A percentile compares a stretch with the other conserved stretches of the same genome.
These are phyloP conservation scores for Macrochelys suwanniensis DNA, from an alignment of 2,797 vertebrate species.

Conservation along the genomic window DNA sequence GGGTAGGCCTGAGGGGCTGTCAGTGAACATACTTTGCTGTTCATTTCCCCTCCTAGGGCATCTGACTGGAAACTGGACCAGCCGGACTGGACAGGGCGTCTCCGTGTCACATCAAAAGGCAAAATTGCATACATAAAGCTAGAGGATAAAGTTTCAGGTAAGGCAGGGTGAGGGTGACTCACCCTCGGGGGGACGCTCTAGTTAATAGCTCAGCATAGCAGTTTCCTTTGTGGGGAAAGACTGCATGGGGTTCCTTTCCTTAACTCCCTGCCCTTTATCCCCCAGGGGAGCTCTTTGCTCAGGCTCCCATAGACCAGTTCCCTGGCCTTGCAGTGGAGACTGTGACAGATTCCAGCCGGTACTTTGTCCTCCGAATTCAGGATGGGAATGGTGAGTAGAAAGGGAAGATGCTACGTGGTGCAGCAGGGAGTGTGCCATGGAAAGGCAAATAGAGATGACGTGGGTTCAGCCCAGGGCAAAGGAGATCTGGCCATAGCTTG, in stretches of 20 bases:
- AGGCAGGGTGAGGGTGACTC: not conserved
- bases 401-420: rapidly evolving
- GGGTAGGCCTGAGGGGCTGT: not conserved
- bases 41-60: slow-evolving; percentile 82
- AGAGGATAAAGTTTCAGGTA: slow-evolving; percentile 96
- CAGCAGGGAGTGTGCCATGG: not conserved
- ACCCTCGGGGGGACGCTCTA: not conserved
- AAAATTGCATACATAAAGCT: slow-evolving; percentile 94
- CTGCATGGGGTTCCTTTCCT: not conserved
- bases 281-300: slow-evolving; percentile 93
- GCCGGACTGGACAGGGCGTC: slow-evolving; percentile 95
- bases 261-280: slow-evolving; percentile 5
- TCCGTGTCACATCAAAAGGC: slow-evolving; percentile 94
- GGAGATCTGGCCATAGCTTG: not conserved
- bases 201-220: not conserved
- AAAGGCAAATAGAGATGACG: not conserved
- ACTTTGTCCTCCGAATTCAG: slow-evolving; percentile 95
- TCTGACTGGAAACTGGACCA: slow-evolving; percentile 97
- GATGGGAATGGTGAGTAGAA: slow-evolving; percentile 89
- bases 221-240: rapidly evolving
- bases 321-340: slow-evolving; percentile 92
- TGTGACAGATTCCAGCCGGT: slow-evolving; percentile 94
- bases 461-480: not conserved
- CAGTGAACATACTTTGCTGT: not conserved
- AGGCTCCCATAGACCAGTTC: slow-evolving; percentile 92